Percentiles rank a stretch among this genome's conserved stretches.
Conservation (phyloP, 2,113 vertebrate genomes). For the Thinocorus orbignyianus region DNA sequence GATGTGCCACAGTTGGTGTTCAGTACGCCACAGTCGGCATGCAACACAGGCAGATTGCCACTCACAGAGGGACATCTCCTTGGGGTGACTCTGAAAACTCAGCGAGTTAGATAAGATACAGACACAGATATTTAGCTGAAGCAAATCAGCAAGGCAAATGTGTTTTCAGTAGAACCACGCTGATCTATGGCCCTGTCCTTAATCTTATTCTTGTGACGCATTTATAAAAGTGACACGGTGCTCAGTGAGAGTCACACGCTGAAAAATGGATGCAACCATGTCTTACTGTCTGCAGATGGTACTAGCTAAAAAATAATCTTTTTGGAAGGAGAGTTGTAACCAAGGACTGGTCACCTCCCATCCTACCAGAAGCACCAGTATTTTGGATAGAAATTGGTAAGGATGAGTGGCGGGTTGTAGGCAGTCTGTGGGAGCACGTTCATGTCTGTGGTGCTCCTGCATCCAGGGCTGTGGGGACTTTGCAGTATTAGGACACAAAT, state of each 20-base stretch:
- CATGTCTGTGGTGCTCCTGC: neutral
- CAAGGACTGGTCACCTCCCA: neutral
- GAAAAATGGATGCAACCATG: neutral
- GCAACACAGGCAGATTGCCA: neutral
- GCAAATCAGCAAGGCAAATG: neutral
- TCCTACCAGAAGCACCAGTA: neutral
- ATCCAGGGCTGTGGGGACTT: neutral
- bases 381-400: neutral
- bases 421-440: neutral
- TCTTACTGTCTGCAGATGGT: neutral
- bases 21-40: fast-evolving
- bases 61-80: neutral
- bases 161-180: neutral
- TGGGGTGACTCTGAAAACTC: neutral
- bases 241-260: neutral
- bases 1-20: neutral
- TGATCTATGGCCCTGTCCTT: constrained; percentile 5
- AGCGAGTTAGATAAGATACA: neutral
- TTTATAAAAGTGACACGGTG: neutral
- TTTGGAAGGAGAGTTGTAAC: neutral
- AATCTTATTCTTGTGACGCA: neutral
- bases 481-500: neutral
- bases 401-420: neutral
- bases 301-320: neutral
- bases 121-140: neutral